Percentiles rank a stretch among this genome's conserved stretches.
phyloP scores from a whole-genome alignment of 2,888 invertebrate genomes.

The Girardia tigrina region DNA sequence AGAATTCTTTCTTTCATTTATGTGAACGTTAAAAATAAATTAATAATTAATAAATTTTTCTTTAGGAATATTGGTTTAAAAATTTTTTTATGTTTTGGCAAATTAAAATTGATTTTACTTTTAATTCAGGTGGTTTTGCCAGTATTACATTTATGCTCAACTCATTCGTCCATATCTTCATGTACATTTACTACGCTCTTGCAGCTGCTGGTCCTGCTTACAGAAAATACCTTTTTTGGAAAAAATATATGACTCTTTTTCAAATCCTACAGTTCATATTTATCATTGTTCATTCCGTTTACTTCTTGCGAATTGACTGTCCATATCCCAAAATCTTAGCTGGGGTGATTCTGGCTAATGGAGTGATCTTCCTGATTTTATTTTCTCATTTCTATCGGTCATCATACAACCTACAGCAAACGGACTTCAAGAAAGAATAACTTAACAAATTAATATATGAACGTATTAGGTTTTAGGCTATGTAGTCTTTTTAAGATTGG shows the following conservation, averaged over 20 bases:
- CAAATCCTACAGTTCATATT: constrained; percentile 29
- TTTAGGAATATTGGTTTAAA: no score
- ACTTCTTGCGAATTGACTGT: constrained; percentile 44
- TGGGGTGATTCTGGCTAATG: constrained; percentile 38
- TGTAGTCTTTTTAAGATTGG: no score
- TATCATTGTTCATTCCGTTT: not conserved
- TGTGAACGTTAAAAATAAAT: no score
- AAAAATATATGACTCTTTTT: constrained; percentile 46
- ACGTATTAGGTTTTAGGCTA: no score
- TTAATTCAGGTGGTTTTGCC: not conserved
- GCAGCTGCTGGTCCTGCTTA: constrained; percentile 47
- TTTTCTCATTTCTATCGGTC: constrained; percentile 13
- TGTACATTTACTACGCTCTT: constrained; percentile 50
- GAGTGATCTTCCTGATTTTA: constrained; percentile 40
- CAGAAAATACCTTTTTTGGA: constrained; percentile 51
- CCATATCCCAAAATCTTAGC: constrained; percentile 44
- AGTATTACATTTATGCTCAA: constrained; percentile 42
- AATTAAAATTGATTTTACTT: no score
- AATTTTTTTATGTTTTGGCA: no score
- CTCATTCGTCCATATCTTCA: constrained; percentile 49
- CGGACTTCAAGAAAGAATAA: constrained; percentile 41
- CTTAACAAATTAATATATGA: no score
- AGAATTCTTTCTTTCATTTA: no score
- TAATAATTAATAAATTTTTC: no score
- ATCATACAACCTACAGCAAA: constrained; percentile 30